Conservation (phyloP, 2,113 vertebrate species). For the Coturnix japonica region DNA sequence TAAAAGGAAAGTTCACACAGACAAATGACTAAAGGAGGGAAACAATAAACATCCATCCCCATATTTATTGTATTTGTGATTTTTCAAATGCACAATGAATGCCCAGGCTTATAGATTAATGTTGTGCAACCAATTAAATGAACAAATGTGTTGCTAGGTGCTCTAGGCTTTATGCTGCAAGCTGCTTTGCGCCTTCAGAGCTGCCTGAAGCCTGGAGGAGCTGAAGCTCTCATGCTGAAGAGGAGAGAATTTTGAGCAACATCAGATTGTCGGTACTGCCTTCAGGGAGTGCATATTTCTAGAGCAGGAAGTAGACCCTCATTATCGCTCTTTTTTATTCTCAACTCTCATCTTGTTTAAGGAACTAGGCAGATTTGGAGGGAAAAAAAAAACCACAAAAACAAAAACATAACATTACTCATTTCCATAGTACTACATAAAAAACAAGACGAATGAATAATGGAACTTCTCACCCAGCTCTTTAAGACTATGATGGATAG, state of each 20-base stretch:
- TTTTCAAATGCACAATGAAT: neutral
- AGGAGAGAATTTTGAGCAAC: neutral
- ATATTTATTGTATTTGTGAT: neutral
- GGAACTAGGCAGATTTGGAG: neutral
- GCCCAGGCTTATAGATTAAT: neutral
- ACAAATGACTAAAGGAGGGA: neutral
- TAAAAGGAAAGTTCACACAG: neutral
- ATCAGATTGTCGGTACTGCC: neutral
- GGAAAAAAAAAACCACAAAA: neutral
- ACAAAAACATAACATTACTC: neutral
- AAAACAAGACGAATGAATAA: constrained; percentile 34
- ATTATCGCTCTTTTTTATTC: neutral
- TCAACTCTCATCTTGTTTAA: neutral
- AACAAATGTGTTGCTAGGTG: neutral
- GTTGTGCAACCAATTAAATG: neutral
- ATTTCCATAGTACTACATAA: neutral
- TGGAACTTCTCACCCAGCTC: neutral
- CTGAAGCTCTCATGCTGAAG: neutral
- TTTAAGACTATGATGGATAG: constrained; percentile 7
- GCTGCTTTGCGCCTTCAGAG: neutral
- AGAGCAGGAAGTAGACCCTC: neutral
- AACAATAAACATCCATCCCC: neutral
- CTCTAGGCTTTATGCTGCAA: neutral
- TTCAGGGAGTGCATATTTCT: neutral
- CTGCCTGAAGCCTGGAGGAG: neutral